Evolutionary conservation across 2,113 vertebrate genomes (phyloP), one percentile per base, ranked within the genome.

Genomic region (Atrichornis clamosus): DNA sequence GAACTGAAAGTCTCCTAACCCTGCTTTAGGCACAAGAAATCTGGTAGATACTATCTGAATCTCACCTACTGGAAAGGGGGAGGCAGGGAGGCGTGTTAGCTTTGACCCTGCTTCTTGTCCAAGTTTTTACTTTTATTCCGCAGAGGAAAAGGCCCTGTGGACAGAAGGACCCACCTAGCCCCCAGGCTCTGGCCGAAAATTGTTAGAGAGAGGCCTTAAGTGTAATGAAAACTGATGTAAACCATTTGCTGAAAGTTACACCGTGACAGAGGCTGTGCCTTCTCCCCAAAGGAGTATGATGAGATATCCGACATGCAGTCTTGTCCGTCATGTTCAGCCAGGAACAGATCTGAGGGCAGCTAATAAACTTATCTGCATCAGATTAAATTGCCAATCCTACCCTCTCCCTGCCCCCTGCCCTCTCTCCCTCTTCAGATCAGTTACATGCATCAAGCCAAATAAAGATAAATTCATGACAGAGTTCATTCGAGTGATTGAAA

Each of bases 171-270:
- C 21, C 55, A 69, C 47, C 50, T 78, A 91, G 18, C 42, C 69
- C 70, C 64, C 39, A 39, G 35, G 28, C 37, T 88, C 30, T 10
- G 27, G 56, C 35, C 26, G 74, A 84, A 93, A 92, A 95, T 87
- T 77, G 94, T 90, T 96, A 95, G 90, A 96, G 60, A 62, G 89
- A 95, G 81, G 69, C 41, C 32, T 75, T 83, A 93, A 97, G 92
- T 21, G 33, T 88, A 95, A 97, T 92, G 96, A 98, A 97, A 97
- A 89, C 72, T 97, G 96, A 90, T 84, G 69, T 67, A 96, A 97
- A 96, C 92, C 30, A 64, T 95, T 95, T 96, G 94, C 92, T 95
- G 89, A 93, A 53, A 69, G 63, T 96, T 96, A 77, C 16, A 7
- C 88, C 5, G 7, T 5, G 92, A 81, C 60, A 39, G 35, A 68